Evolutionary conservation across 2,113 vertebrate species (phyloP).

Genomic region (Gracilinanus agilis): DNA sequence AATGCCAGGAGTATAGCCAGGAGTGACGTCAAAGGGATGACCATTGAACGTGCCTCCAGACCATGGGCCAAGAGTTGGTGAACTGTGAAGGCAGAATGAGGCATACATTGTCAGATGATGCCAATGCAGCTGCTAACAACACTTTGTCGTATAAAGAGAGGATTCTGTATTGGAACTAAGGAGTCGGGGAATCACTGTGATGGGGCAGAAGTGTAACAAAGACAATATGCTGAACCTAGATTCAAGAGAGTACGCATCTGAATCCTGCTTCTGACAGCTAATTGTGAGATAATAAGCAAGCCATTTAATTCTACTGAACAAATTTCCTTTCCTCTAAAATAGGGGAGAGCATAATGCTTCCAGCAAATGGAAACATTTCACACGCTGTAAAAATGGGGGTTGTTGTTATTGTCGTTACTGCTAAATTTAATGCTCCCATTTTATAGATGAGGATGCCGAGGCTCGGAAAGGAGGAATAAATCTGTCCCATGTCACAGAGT

Average conservation of each 20-base stretch:
- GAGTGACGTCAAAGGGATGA: not conserved
- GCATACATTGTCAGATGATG: not conserved
- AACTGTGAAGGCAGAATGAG: not conserved
- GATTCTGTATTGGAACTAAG: not conserved
- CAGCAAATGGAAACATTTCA: not conserved
- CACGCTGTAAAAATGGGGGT: not conserved
- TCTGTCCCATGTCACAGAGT: not conserved
- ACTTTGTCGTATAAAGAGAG: not conserved
- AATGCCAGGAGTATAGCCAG: not conserved
- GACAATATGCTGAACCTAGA: not conserved
- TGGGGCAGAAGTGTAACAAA: not conserved
- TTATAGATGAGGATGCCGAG: not conserved
- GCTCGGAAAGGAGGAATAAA: not conserved
- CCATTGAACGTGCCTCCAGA: not conserved
- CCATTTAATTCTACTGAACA: not conserved
- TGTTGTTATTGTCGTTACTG: not conserved
- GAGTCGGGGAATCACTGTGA: not conserved
- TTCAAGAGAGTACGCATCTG: not conserved
- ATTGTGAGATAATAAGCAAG: not conserved
- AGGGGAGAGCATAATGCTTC: not conserved
- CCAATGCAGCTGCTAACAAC: not conserved
- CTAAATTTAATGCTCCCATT: not conserved
- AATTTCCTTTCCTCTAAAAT: conserved; percentile 30
- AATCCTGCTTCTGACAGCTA: conserved; percentile 1
- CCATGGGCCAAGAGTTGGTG: not conserved